Percentiles rank a stretch among this genome's conserved stretches.
These are phyloP conservation scores for Boulengeromyrus knoepffleri DNA, from an alignment of 2,113 vertebrate genomes.

Conservation along the genomic window DNA sequence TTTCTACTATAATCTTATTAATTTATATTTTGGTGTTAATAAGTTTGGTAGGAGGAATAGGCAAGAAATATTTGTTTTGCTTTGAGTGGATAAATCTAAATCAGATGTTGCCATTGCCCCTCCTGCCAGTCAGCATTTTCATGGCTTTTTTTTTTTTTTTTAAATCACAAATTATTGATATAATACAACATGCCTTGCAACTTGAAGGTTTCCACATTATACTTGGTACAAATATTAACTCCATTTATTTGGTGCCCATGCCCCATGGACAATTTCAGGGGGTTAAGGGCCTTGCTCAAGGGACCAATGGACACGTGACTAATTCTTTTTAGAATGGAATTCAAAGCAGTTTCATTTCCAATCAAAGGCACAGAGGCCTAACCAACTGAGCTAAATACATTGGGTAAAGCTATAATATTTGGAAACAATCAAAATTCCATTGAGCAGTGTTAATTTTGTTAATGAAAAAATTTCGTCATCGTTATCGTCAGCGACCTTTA, in stretches of 20 bases:
- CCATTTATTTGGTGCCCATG: background rate
- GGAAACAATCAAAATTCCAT: background rate
- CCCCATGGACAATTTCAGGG: background rate
- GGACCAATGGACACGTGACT: background rate
- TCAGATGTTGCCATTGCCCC: background rate
- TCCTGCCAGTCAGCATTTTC: background rate
- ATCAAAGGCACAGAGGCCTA: background rate
- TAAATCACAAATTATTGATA: background rate
- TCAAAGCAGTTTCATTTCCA: background rate
- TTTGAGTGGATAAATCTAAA: background rate
- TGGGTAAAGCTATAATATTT: background rate
- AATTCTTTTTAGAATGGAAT: background rate
- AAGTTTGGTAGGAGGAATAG: no score
- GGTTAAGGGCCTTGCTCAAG: background rate
- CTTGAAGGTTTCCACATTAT: background rate
- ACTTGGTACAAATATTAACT: background rate
- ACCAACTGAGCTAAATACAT: background rate
- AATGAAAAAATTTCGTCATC: no score
- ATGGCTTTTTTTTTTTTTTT: background rate
- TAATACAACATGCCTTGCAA: background rate
- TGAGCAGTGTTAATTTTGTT: no score
- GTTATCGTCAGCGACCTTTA: no score
- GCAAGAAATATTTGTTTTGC: background rate
- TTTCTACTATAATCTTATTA: no score
- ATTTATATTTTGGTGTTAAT: no score